A percentile compares a stretch with the other conserved stretches of the same genome.
Evolutionary conservation across 2,797 vertebrate genomes (phyloP).

Genomic region (Buphagus erythrorhynchus): DNA sequence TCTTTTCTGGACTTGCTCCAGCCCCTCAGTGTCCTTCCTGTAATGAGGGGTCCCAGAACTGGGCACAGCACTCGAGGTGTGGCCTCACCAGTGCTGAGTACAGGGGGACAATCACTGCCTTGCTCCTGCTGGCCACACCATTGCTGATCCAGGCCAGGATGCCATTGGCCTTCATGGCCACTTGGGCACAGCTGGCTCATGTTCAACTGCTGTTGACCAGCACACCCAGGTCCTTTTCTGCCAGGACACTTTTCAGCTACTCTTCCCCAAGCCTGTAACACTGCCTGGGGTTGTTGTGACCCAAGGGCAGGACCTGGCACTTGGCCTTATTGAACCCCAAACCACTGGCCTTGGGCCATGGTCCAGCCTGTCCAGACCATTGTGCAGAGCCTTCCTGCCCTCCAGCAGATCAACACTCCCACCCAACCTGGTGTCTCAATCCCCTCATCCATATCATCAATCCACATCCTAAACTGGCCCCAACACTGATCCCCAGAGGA

Average conservation of each 20-base stretch:
- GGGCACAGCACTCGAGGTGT: accelerated
- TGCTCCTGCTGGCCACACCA: not conserved
- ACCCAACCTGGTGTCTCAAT: not conserved
- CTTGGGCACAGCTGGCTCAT: not conserved
- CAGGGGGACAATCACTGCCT: not conserved
- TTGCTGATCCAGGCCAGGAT: not conserved
- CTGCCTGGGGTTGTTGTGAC: not conserved
- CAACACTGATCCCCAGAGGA: not conserved
- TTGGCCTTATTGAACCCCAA: not conserved
- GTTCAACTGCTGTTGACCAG: not conserved
- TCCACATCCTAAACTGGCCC: not conserved
- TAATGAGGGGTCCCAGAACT: not conserved
- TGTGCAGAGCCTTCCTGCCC: not conserved
- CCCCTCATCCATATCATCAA: not conserved
- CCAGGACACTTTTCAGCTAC: not conserved
- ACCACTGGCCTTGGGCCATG: accelerated
- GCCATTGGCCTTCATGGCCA: not conserved
- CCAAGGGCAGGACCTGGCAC: accelerated
- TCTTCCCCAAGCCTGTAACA: not conserved
- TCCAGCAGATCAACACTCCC: not conserved
- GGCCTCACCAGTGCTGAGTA: accelerated
- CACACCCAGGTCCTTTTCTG: not conserved
- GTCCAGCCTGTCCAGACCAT: not conserved
- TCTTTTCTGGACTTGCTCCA: accelerated
- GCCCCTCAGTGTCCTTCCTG: not conserved